These are phyloP conservation scores for Sturnira hondurensis DNA, from an alignment of 2,113 vertebrate species.

Conservation along the genomic window DNA sequence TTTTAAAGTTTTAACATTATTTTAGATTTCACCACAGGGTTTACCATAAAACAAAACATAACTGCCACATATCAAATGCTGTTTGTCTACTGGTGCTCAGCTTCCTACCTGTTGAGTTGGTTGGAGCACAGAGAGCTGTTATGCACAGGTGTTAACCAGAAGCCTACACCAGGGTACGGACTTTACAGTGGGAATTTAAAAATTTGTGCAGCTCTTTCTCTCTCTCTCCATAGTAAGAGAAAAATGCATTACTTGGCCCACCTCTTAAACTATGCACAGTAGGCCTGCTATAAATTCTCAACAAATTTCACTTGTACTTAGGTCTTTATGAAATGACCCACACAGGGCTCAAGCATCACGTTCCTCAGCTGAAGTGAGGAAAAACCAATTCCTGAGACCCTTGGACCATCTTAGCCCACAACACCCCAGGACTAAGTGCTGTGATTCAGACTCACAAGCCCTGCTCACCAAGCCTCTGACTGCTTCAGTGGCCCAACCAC, in stretches of 20 bases:
- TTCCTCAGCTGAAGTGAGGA: neutral
- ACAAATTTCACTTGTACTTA: neutral
- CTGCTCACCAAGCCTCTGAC: neutral
- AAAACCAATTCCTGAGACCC: neutral
- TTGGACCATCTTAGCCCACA: neutral
- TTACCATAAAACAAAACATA: neutral
- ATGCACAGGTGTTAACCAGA: neutral
- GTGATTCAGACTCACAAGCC: neutral
- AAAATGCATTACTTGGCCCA: neutral
- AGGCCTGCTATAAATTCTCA: neutral
- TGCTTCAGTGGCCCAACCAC: neutral
- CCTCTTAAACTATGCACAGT: neutral
- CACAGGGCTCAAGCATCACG: neutral
- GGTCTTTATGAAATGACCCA: neutral
- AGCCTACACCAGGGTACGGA: neutral
- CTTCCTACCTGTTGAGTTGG: neutral
- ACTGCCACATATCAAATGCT: neutral
- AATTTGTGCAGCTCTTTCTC: neutral
- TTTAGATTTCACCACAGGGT: neutral
- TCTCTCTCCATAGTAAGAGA: neutral
- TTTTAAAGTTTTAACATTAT: conserved; percentile 36
- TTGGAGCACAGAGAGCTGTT: neutral
- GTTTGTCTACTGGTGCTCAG: neutral
- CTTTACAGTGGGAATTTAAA: neutral
- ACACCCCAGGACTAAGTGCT: neutral